Percentiles rank a stretch among this genome's conserved stretches.
Evolutionary conservation across 2,797 vertebrate genomes (phyloP).

Genomic region (Gallinago stenura): DNA sequence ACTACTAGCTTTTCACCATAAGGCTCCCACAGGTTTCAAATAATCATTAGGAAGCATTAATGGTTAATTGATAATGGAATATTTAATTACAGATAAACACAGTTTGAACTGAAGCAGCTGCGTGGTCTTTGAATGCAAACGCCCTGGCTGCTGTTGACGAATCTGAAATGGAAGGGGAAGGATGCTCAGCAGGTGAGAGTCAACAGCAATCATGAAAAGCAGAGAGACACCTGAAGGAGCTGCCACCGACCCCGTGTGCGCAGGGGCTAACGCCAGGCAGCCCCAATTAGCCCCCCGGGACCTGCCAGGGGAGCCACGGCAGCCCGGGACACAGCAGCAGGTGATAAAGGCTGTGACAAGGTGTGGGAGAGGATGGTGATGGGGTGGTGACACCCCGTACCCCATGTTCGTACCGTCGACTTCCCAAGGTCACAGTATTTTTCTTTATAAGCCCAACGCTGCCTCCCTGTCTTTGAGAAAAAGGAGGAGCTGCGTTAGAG

Average conservation of each 20-base stretch:
- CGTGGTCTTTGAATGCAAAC: background rate
- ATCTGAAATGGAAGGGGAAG: background rate
- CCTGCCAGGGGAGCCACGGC: background rate
- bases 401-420: rapidly evolving
- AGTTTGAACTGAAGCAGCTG: background rate
- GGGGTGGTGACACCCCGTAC: background rate
- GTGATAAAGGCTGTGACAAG: rapidly evolving
- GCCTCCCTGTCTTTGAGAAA: background rate
- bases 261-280: background rate
- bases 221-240: background rate
- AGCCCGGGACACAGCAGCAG: background rate
- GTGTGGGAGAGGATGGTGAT: background rate
- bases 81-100: conserved; percentile 48
- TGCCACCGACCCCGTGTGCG: rapidly evolving
- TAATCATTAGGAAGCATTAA: background rate
- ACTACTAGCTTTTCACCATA: background rate
- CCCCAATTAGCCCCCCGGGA: rapidly evolving
- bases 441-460: background rate
- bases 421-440: background rate
- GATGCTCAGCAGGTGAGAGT: background rate
- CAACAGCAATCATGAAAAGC: background rate
- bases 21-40: background rate
- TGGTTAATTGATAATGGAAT: conserved; percentile 37
- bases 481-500: background rate
- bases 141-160: background rate